Conservation (phyloP, 2,113 vertebrate species). For the Upupa epops region DNA sequence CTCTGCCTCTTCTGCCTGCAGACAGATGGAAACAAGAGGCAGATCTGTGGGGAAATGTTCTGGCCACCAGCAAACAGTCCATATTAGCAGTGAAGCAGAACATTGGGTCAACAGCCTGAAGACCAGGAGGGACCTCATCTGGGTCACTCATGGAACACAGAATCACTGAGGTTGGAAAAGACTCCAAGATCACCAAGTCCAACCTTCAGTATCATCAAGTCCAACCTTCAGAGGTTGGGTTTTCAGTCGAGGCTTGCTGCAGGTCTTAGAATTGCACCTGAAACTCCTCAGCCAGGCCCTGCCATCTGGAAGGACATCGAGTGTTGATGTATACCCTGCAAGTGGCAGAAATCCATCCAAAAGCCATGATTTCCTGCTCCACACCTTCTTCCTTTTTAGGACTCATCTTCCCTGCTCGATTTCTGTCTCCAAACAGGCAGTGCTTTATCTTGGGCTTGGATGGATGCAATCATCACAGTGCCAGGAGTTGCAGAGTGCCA, state of each 20-base stretch:
- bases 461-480: neutral
- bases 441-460: neutral
- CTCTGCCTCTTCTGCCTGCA: neutral
- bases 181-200: too few relatives aligned
- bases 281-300: neutral
- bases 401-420: neutral
- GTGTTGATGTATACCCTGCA: neutral
- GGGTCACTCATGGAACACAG: too few relatives aligned
- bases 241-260: neutral
- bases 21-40: neutral
- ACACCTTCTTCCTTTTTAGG: neutral
- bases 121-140: fast-evolving
- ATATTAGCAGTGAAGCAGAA: neutral
- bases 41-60: neutral
- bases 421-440: neutral
- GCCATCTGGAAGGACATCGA: neutral
- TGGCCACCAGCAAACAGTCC: neutral
- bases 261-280: neutral
- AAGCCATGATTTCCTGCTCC: neutral
- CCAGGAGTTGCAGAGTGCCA: neutral
- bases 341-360: neutral
- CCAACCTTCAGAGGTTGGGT: too few relatives aligned
- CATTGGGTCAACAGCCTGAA: fast-evolving
- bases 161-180: too few relatives aligned
- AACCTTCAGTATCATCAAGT: too few relatives aligned